Percentiles rank a stretch among this genome's conserved stretches.
Conservation (phyloP, 1,140 invertebrate genomes). For the Hyphantria cunea region DNA sequence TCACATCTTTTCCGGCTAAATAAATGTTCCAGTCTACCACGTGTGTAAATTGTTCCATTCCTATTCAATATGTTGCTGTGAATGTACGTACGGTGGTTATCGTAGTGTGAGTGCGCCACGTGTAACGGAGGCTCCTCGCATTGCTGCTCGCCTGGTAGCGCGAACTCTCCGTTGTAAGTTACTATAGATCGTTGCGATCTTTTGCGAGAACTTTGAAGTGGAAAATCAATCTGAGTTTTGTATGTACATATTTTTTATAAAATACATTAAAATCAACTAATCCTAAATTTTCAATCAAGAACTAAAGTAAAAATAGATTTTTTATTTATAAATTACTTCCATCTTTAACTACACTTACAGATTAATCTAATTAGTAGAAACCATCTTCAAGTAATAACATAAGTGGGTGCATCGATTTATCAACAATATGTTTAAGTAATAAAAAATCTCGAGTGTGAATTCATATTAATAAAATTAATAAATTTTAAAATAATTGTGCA, state of each 20-base stretch:
- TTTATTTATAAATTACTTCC: too few relatives aligned
- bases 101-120: conserved; percentile 67
- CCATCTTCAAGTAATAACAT: too few relatives aligned
- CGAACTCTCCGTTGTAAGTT: conserved; percentile 72
- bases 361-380: too few relatives aligned
- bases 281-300: too few relatives aligned
- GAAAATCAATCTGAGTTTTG: conserved; percentile 55
- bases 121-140: conserved; percentile 60
- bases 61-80: conserved; percentile 5
- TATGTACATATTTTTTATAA: too few relatives aligned
- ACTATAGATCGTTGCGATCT: conserved; percentile 45
- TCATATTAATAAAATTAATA: too few relatives aligned
- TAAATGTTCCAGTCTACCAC: conserved; percentile 73
- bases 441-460: too few relatives aligned
- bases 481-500: background rate
- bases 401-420: too few relatives aligned
- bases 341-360: too few relatives aligned
- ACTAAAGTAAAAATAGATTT: too few relatives aligned
- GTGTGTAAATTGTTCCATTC: conserved; percentile 52
- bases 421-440: too few relatives aligned
- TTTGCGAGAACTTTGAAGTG: conserved; percentile 69
- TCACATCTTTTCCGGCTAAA: conserved; percentile 75
- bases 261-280: too few relatives aligned
- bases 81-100: conserved; percentile 3
- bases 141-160: conserved; percentile 66